Percentiles rank a stretch among this genome's conserved stretches.
These are phyloP conservation scores for Dendrophyllia cribrosa DNA, from an alignment of 64 coral and sea anemone species.

Conservation along the genomic window DNA sequence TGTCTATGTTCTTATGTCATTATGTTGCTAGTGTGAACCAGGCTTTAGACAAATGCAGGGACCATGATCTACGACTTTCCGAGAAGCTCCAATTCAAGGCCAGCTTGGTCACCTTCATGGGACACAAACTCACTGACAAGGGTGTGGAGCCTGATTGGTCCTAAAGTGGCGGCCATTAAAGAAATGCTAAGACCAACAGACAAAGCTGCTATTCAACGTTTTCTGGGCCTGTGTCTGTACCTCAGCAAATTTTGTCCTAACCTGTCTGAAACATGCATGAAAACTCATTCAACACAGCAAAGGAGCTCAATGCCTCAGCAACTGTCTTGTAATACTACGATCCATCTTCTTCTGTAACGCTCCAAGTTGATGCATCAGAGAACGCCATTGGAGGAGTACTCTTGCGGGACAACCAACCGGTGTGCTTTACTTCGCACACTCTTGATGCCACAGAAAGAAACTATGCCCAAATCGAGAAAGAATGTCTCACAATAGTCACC, in stretches of 20 bases:
- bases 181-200: slow-evolving; percentile 39
- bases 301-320: slow-evolving; percentile 23
- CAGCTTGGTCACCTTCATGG: too few relatives aligned
- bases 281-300: slow-evolving; percentile 21
- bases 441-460: too few relatives aligned
- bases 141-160: slow-evolving; percentile 33
- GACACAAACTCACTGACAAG: too few relatives aligned
- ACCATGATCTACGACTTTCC: too few relatives aligned
- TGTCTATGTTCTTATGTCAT: too few relatives aligned
- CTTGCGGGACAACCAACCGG: slow-evolving; percentile 12
- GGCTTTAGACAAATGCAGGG: too few relatives aligned
- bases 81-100: too few relatives aligned
- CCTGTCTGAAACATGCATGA: slow-evolving; percentile 40
- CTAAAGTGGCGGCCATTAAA: slow-evolving; percentile 44
- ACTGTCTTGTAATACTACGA: slow-evolving; percentile 47
- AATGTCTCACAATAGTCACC: too few relatives aligned
- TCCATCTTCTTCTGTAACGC: too few relatives aligned
- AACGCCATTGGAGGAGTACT: slow-evolving; percentile 24
- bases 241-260: slow-evolving; percentile 61
- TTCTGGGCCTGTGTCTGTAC: slow-evolving; percentile 53
- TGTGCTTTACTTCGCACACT: too few relatives aligned
- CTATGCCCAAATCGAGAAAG: too few relatives aligned
- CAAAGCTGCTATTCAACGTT: slow-evolving; percentile 42
- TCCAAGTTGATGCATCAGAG: slow-evolving; percentile 64
- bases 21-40: too few relatives aligned